Percentiles rank a stretch among this genome's conserved stretches.
Conservation (phyloP, 1,140 invertebrate genomes). For the Meloidogyne hapla region DNA sequence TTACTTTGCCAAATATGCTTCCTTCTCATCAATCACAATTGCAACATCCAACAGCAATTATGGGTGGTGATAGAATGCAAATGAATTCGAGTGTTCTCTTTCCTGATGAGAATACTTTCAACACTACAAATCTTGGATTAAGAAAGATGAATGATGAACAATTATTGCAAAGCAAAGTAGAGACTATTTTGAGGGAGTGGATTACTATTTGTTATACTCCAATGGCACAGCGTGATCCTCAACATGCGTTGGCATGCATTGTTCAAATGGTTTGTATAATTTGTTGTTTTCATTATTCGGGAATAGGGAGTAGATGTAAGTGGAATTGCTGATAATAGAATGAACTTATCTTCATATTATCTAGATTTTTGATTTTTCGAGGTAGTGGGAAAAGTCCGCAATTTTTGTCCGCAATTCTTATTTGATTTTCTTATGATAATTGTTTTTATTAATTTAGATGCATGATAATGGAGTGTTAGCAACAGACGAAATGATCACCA, state of each 20-base stretch:
- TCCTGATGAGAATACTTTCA: slow-evolving; percentile 11
- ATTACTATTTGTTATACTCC: slow-evolving; percentile 81
- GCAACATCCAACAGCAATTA: neutral
- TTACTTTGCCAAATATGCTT: slow-evolving; percentile 8
- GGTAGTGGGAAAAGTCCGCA: too few relatives aligned
- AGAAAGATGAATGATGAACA: slow-evolving; percentile 27
- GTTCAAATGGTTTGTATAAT: slow-evolving; percentile 72
- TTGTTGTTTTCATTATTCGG: neutral
- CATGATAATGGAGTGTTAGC: slow-evolving; percentile 88
- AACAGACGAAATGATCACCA: slow-evolving; percentile 91
- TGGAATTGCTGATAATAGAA: neutral
- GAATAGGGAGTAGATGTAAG: neutral
- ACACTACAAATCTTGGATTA: neutral
- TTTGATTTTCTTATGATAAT: slow-evolving; percentile 13
- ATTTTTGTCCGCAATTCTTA: too few relatives aligned
- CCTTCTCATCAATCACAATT: slow-evolving; percentile 15
- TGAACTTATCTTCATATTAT: too few relatives aligned
- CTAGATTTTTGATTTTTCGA: too few relatives aligned
- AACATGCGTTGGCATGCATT: slow-evolving; percentile 88
- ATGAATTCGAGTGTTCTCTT: neutral
- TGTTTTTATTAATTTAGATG: slow-evolving; percentile 72
- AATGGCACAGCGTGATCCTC: slow-evolving; percentile 78
- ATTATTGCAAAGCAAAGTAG: slow-evolving; percentile 86
- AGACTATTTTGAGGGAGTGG: slow-evolving; percentile 90
- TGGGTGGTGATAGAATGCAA: slow-evolving; percentile 14